Percentiles rank a stretch among this genome's conserved stretches.
phyloP scores from a whole-genome alignment of 2,888 invertebrate species.

The Andrena praecox region DNA sequence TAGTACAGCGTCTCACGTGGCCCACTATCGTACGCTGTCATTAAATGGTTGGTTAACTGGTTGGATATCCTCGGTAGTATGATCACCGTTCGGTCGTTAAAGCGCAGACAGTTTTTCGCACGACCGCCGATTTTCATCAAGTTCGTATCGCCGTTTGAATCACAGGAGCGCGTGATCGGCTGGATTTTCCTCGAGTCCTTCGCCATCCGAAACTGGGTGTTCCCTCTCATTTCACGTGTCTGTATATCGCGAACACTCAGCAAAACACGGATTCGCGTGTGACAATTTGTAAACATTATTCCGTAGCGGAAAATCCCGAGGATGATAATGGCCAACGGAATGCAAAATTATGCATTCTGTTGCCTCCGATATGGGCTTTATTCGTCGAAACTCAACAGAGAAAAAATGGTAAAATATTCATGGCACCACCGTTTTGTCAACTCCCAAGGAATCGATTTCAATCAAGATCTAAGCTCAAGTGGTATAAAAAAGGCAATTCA shows the following conservation, averaged over 20 bases:
- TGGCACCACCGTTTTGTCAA: no score
- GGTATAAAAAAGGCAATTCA: no score
- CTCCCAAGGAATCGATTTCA: no score
- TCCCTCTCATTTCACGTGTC: not conserved
- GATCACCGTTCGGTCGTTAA: not conserved
- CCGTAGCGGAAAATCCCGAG: conserved; percentile 35
- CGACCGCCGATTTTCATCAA: conserved; percentile 30
- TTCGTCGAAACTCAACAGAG: not conserved
- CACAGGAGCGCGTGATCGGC: conserved; percentile 15
- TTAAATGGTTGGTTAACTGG: conserved; percentile 4
- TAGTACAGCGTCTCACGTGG: not conserved
- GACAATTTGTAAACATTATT: conserved; percentile 26
- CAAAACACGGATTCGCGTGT: not conserved
- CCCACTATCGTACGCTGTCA: not conserved
- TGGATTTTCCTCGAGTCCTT: not conserved
- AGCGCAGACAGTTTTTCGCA: conserved; percentile 29
- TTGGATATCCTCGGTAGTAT: not conserved
- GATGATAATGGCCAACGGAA: conserved; percentile 3
- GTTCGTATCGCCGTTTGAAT: conserved; percentile 15
- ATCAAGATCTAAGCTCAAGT: no score
- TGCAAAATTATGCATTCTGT: not conserved
- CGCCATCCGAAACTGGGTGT: not conserved
- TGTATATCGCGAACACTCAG: not conserved
- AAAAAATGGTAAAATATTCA: no score
- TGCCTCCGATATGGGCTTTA: not conserved